Conservation (phyloP, 2,888 invertebrate genomes). For the Brachycybe producta region DNA sequence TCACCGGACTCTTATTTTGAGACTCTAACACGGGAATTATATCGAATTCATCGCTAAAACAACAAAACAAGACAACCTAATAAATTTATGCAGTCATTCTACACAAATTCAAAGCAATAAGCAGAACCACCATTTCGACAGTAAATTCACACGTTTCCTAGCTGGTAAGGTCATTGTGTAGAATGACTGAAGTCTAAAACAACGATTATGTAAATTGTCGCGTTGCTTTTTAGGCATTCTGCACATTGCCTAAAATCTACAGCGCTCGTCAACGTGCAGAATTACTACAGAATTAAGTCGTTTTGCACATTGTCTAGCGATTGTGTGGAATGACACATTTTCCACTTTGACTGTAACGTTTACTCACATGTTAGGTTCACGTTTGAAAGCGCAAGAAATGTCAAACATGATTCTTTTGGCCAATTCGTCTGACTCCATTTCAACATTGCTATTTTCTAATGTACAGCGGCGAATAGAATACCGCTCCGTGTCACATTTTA, state of each 20-base stretch:
- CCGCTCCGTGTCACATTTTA: too few relatives aligned
- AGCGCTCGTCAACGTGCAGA: too few relatives aligned
- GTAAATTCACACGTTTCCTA: background rate
- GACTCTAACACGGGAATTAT: constrained; percentile 59
- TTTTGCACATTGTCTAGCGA: too few relatives aligned
- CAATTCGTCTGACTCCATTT: constrained; percentile 15
- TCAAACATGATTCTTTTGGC: constrained; percentile 63
- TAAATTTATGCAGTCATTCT: too few relatives aligned
- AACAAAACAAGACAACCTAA: too few relatives aligned
- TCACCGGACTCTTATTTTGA: constrained; percentile 72
- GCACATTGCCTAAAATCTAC: too few relatives aligned
- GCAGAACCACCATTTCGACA: background rate
- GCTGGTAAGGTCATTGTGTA: background rate
- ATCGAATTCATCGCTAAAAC: too few relatives aligned
- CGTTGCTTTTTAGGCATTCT: too few relatives aligned
- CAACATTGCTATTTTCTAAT: background rate
- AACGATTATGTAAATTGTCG: background rate
- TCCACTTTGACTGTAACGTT: background rate
- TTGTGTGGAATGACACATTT: too few relatives aligned
- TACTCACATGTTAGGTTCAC: constrained; percentile 63
- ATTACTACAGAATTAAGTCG: too few relatives aligned
- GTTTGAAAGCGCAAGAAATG: constrained; percentile 56
- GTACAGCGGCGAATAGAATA: too few relatives aligned
- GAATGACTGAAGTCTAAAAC: background rate
- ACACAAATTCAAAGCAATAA: constrained; percentile 2